Conservation (phyloP, 23 tunicate species). For the Clavelina lepadiformis region DNA sequence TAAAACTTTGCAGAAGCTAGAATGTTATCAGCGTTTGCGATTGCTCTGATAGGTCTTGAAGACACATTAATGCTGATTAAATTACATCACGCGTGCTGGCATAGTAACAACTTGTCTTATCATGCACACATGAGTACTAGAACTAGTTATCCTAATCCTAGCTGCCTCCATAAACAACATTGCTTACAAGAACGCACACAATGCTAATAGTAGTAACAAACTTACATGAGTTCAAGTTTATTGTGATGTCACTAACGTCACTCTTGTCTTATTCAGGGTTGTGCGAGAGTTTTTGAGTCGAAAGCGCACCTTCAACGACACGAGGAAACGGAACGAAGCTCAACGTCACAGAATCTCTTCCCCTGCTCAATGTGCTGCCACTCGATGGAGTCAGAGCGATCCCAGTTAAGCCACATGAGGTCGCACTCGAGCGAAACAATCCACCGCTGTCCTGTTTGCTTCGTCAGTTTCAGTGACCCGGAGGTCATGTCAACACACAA, state of each 20-base stretch:
- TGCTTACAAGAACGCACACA: no score
- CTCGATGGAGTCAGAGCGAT: slow-evolving; percentile 13
- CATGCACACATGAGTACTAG: no score
- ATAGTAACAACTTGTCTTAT: no score
- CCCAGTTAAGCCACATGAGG: slow-evolving; percentile 30
- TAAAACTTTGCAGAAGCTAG: no score
- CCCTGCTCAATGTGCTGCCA: slow-evolving; percentile 50
- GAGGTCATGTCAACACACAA: slow-evolving; percentile 2
- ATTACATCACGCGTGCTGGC: no score
- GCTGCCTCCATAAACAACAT: no score
- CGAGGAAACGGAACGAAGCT: neutral
- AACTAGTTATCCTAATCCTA: no score
- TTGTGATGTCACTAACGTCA: neutral
- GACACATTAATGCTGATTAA: no score
- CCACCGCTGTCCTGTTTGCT: slow-evolving; percentile 39
- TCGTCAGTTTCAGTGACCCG: slow-evolving; percentile 19
- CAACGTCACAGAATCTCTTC: neutral
- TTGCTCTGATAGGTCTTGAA: no score
- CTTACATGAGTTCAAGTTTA: no score
- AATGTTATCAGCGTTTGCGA: no score
- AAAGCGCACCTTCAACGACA: slow-evolving; percentile 29
- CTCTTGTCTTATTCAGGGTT: slow-evolving; percentile 31
- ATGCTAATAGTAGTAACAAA: no score
- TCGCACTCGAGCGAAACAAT: slow-evolving; percentile 16
- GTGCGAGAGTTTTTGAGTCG: slow-evolving; percentile 27